Conservation (phyloP, 1,140 invertebrate species). For the Drosophila sp. region DNA sequence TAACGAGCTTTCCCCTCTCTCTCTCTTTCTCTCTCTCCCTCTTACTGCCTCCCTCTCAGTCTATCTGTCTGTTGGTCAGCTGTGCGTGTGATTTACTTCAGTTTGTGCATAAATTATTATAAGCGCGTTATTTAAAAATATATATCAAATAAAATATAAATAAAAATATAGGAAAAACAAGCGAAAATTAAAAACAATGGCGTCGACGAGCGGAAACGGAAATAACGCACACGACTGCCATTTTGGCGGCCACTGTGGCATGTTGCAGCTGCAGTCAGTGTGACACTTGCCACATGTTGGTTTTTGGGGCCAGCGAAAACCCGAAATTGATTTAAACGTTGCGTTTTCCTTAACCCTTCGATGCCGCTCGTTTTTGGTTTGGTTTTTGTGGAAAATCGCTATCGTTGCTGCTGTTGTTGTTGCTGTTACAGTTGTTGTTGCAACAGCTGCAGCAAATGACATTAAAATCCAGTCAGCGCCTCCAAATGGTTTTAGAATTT, state of each 20-base stretch:
- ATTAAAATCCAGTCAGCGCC: conserved; percentile 61
- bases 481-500: conserved; percentile 48
- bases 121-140: conserved; percentile 61
- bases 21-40: neutral
- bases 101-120: conserved; percentile 77
- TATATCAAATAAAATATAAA: conserved; percentile 43
- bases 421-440: conserved; percentile 25
- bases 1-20: conserved; percentile 46
- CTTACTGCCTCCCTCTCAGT: neutral
- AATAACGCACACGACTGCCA: conserved; percentile 46
- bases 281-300: conserved; percentile 29
- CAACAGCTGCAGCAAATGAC: conserved; percentile 71
- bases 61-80: conserved; percentile 8
- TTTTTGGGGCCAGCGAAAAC: conserved; percentile 6
- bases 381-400: conserved; percentile 46
- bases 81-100: conserved; percentile 76
- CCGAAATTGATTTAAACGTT: conserved; percentile 54
- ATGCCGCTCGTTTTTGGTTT: conserved; percentile 13
- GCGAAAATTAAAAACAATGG: conserved; percentile 44
- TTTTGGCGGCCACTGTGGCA: conserved; percentile 34
- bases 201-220: conserved; percentile 39
- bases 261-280: conserved; percentile 30
- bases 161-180: conserved; percentile 21
- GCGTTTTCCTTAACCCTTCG: conserved; percentile 39
- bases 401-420: conserved; percentile 17